These are phyloP conservation scores for Apeira syringaria DNA, from an alignment of 2,888 invertebrate genomes.

Conservation along the genomic window DNA sequence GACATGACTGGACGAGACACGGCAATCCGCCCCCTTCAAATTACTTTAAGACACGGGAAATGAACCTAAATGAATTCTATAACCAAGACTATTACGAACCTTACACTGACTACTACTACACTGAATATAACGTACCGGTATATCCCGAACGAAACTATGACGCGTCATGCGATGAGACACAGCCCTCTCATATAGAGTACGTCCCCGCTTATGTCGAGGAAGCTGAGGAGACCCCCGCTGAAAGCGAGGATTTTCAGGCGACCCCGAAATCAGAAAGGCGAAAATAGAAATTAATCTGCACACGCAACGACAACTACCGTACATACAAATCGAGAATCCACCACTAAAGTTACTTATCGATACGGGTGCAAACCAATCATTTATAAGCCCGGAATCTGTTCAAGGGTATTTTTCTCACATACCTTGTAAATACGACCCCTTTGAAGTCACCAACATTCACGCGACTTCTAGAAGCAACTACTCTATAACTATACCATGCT, in stretches of 20 bases:
- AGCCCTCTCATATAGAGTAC: no score
- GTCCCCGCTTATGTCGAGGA: no score
- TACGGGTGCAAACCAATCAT: slow-evolving; percentile 33
- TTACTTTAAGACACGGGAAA: slow-evolving; percentile 28
- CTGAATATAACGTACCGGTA: no score
- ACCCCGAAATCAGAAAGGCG: slow-evolving; percentile 4
- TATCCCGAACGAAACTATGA: no score
- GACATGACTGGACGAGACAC: slow-evolving; percentile 21
- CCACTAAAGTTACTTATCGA: slow-evolving; percentile 34
- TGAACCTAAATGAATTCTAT: slow-evolving; percentile 25
- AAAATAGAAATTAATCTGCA: slow-evolving; percentile 34
- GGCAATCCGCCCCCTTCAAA: slow-evolving; percentile 29
- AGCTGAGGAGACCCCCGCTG: no score
- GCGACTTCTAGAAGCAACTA: slow-evolving; percentile 29
- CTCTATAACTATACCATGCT: slow-evolving; percentile 34
- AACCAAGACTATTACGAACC: background rate
- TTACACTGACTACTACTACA: background rate
- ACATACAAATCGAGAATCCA: slow-evolving; percentile 28
- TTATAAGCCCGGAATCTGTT: slow-evolving; percentile 32
- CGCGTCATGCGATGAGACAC: background rate
- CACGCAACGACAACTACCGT: slow-evolving; percentile 28
- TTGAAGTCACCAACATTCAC: slow-evolving; percentile 35
- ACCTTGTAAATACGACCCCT: slow-evolving; percentile 29
- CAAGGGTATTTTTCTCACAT: slow-evolving; percentile 16
- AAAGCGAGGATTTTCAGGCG: slow-evolving; percentile 28